Percentiles rank a stretch among this genome's conserved stretches.
Evolutionary conservation across 1,140 invertebrate species (phyloP).

Genomic region (Dreissena rostriformis): DNA sequence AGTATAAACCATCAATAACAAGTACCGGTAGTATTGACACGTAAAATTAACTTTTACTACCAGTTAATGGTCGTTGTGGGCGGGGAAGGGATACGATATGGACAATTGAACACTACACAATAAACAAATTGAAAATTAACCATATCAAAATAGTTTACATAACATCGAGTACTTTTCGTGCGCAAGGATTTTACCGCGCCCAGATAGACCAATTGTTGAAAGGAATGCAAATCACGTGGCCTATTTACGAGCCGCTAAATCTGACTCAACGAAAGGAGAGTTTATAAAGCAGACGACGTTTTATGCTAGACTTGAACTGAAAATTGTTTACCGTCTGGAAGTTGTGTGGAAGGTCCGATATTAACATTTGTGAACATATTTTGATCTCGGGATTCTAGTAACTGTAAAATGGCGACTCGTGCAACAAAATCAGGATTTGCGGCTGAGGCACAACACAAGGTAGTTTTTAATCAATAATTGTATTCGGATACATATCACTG

Average conservation of each 20-base stretch:
- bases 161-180: conserved; percentile 24
- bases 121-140: too few species aligned
- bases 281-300: conserved; percentile 7
- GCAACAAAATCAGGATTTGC: conserved; percentile 58
- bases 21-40: too few species aligned
- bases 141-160: not conserved
- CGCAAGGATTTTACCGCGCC: conserved; percentile 10
- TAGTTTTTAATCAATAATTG: conserved; percentile 23
- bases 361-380: not conserved
- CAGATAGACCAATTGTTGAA: conserved; percentile 24
- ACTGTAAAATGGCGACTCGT: conserved; percentile 32
- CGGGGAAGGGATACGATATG: too few species aligned
- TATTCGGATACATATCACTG: too few species aligned
- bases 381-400: too few species aligned
- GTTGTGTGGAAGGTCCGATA: not conserved
- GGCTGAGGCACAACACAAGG: conserved; percentile 54
- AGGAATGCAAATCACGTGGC: conserved; percentile 17
- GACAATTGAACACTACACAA: too few species aligned
- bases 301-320: not conserved
- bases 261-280: conserved; percentile 22
- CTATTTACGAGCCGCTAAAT: not conserved
- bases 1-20: too few species aligned
- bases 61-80: too few species aligned
- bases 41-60: too few species aligned
- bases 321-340: not conserved